Evolutionary conservation across 1,140 invertebrate species (phyloP).

Genomic region (Eubasilissa regina): DNA sequence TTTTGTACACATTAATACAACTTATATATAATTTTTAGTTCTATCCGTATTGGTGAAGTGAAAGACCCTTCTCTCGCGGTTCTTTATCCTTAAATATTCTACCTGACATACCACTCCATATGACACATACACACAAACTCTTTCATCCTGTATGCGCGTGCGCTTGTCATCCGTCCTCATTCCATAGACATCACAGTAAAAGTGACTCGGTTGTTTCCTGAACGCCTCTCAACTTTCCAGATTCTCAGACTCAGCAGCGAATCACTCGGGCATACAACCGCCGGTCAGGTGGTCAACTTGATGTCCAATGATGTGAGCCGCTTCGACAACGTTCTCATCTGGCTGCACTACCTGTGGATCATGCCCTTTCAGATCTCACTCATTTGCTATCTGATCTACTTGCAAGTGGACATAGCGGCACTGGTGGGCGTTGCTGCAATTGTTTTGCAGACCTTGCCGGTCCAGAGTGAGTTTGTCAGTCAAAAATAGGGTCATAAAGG

Average conservation of each 20-base stretch:
- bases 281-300: conserved; percentile 89
- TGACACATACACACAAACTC: too few relatives aligned
- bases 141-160: too few relatives aligned
- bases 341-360: conserved; percentile 80
- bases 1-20: too few relatives aligned
- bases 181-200: too few relatives aligned
- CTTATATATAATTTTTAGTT: too few relatives aligned
- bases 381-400: conserved; percentile 82
- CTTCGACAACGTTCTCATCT: conserved; percentile 77
- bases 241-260: conserved; percentile 77
- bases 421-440: conserved; percentile 81
- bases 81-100: too few relatives aligned
- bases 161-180: too few relatives aligned
- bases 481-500: too few relatives aligned
- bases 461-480: conserved; percentile 77
- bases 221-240: conserved; percentile 62
- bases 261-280: conserved; percentile 83
- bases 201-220: too few relatives aligned
- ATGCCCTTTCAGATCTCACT: conserved; percentile 80
- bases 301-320: conserved; percentile 87
- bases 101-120: too few relatives aligned
- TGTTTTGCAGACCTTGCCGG: conserved; percentile 77
- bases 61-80: too few relatives aligned
- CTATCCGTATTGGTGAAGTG: too few relatives aligned
- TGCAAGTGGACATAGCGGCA: conserved; percentile 79